Evolutionary conservation across 2,113 vertebrate species (phyloP), one percentile per base, ranked within the genome.

Genomic region (Podilymbus podiceps): DNA sequence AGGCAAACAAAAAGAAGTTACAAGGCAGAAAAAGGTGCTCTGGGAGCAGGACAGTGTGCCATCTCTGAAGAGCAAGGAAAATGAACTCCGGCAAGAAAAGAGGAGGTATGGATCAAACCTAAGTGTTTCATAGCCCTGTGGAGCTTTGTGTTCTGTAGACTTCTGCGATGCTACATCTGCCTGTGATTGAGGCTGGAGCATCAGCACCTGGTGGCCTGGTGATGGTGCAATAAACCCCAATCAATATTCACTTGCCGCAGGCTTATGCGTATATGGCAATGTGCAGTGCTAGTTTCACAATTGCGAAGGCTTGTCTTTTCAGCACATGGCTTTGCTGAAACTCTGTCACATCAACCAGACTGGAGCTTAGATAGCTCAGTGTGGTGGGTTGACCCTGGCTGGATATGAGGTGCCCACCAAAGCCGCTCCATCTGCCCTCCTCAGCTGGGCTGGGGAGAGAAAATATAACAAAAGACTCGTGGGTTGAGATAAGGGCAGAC

Each of bases 1-100:
- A 67, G 96, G 90, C 25, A 95, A 93, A 96, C 97, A 47, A 96
- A 98, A 82, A 94, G 98, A 96, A 84, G 88, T 84, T 92, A 93
- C 67, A 89, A 97, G 91, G 90, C 97, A 93, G 87, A 97, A 97
- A 77, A 98, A 97, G 93, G 97, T 96, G 24, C 42, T 91, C 42
- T 97, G 88, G 93, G 97, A 90, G 46, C 92, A 96, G 63, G 95
- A 89, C 38, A 42, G 24, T 40, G 56, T 90, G 33, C 69, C 71
- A 8, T 56, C 94, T 91, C 88, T 72, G 15, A 97, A 95, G 88
- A 90, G 81, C n/a, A 92, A 92, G 22, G 97, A 97, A 25, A 68
- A 85, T 5, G 95, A 89, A 5, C 55, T 44, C 3, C 89, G 66
- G 76, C 97, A 97, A 78, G 97, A 96, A 63, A 94, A 88, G 40